Conservation (phyloP, 2,888 invertebrate species). For the Ochlodes sylvanus region DNA sequence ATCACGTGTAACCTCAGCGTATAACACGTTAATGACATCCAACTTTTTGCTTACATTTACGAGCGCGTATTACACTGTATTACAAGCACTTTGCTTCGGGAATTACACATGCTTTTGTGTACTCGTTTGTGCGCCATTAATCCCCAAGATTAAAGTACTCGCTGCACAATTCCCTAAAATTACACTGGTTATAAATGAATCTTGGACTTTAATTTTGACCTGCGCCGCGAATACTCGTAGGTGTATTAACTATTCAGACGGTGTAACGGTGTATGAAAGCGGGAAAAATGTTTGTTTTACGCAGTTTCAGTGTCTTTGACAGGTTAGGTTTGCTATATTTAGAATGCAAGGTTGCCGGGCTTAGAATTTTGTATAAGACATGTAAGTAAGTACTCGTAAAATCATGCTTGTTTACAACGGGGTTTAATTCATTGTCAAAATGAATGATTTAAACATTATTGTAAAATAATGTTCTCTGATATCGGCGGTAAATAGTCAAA, state of each 20-base stretch:
- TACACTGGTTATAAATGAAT: constrained; percentile 64
- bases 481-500: too few relatives aligned
- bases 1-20: too few relatives aligned
- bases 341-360: too few relatives aligned
- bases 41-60: neutral
- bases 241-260: constrained; percentile 24
- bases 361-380: too few relatives aligned
- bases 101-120: constrained; percentile 19
- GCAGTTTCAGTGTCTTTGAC: too few relatives aligned
- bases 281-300: constrained; percentile 6
- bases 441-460: too few relatives aligned
- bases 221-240: constrained; percentile 16
- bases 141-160: constrained; percentile 24
- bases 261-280: constrained; percentile 15
- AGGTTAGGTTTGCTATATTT: too few relatives aligned
- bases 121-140: constrained; percentile 13
- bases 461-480: too few relatives aligned
- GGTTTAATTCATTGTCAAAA: too few relatives aligned
- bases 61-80: neutral
- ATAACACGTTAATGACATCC: neutral
- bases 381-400: too few relatives aligned
- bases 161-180: constrained; percentile 61
- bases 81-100: neutral
- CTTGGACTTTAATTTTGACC: constrained; percentile 60
- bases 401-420: too few relatives aligned